Evolutionary conservation across 2,797 vertebrate genomes (phyloP), one percentile per base, ranked within the genome.

Genomic region (Bufotes viridis): DNA sequence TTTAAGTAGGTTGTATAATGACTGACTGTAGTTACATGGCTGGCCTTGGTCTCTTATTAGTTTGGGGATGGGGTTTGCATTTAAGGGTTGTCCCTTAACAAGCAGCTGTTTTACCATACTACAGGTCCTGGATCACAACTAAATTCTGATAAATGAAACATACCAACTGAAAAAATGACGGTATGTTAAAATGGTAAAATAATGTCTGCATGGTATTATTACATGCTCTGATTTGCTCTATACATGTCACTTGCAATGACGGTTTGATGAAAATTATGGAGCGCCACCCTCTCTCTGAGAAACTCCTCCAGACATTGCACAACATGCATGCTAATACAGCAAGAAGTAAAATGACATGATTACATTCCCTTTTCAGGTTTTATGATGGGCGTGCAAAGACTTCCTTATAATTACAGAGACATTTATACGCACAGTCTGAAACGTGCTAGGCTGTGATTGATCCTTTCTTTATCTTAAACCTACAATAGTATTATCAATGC

Each of bases 381-480:
- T 84, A 72, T 57, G 55, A 60, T 72, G 67, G 82, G 51, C n/a
- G 82, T 84, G 24, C 53, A 22, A n/a, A 18, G n/a, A 72, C 65
- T 70, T 82, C 49, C 14, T 67, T 70, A 53, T 55, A 69, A 55
- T 70, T 83, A 81, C 24, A 34, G 29, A 60, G 24, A 61, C 18
- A 63, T 63, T 80, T 42, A 13, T 26, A 42, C 29, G 29, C 24
- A 58, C 55, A 34, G 24, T 20, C 34, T 22, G 8, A 49, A 75
- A 22, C 60, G 1, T 63, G 79, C 60, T 61, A 13, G 42, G 13
- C 9, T 67, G 26, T 53, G 22, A 51, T n/a, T 13, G 17, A 9
- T 65, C 80, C 53, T 24, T n/a, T 15, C 2, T n/a, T 14, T n/a
- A 15, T 67, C 63, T 67, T 10, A 17, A 22, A 49, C 15, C 57